Base-by-base conservation (phyloP, 2,113 vertebrate species). In the Cathartes aura region DNA sequence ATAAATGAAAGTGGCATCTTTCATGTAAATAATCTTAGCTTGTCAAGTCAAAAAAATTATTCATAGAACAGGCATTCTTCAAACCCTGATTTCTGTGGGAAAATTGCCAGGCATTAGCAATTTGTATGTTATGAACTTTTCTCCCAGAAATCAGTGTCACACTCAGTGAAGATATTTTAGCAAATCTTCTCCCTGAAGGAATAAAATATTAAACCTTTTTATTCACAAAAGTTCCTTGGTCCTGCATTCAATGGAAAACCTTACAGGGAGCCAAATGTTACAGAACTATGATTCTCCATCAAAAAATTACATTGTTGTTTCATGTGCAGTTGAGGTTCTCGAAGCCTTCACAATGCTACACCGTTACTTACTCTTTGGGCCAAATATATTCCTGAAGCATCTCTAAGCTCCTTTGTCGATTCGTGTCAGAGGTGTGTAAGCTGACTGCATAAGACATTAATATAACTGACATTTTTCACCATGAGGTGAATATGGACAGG, bases 371-470 rank as follows among this genome's bases (percentile, higher is more conserved):
- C 0, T 7, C n/a, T 64, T 67, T 55, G 27, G 71, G 60, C 30
- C 64, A 89, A 78, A 68, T 8, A 22, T 38, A 47, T 59, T 78
- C 48, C 72, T 74, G 60, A 71, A 75, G 42, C 34, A 72, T 22
- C 68, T 48, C 74, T 55, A 53, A 8, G 13, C 18, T 72, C 48
- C 55, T 29, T 18, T 21, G 53, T 5, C 81, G 48, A 23, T 79
- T 58, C 58, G 21, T 27, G 9, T n/a, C 43, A 58, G 67, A 23
- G 2, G 27, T 50, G 17, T 8, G 36, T n/a, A 40, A 63, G 50
- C 6, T 3, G 2, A n/a, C 34, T 2, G 5, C 19, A 3, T 12
- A 14, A 42, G 30, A 12, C 19, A 16, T 59, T 24, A 27, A 58
- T 21, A 14, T 15, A 48, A 60, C 23, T 6, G 55, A 34, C 13